These are phyloP conservation scores for Tribolium castaneum DNA, from an alignment of 1,140 invertebrate species.

Conservation along the genomic window DNA sequence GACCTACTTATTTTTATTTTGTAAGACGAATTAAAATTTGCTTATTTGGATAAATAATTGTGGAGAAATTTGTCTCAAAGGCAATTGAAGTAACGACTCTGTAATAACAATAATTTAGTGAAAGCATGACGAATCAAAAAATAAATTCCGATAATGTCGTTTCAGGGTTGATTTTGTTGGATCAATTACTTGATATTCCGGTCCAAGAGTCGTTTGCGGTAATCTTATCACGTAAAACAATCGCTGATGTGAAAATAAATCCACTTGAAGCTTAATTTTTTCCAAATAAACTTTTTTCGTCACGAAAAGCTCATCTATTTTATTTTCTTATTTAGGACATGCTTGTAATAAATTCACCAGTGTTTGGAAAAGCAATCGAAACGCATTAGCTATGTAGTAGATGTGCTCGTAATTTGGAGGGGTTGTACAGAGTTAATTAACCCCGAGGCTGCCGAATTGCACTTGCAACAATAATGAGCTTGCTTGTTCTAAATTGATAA, in stretches of 20 bases:
- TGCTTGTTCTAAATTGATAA: neutral
- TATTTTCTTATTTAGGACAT: neutral
- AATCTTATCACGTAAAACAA: slow-evolving; percentile 36
- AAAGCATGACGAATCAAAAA: neutral
- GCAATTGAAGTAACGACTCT: neutral
- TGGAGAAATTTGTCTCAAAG: neutral
- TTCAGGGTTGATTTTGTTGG: neutral
- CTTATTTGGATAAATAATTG: slow-evolving; percentile 8
- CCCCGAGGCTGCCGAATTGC: neutral
- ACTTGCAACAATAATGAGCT: neutral
- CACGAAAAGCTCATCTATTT: neutral
- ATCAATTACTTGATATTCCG: slow-evolving; percentile 21
- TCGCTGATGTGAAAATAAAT: slow-evolving; percentile 26
- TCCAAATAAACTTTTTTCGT: neutral
- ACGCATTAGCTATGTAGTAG: too few relatives aligned
- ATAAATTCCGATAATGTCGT: neutral
- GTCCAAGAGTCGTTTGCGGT: neutral
- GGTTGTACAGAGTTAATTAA: neutral
- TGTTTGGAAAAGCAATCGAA: too few relatives aligned
- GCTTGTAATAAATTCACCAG: neutral
- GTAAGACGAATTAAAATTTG: neutral
- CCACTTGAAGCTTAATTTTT: slow-evolving; percentile 1
- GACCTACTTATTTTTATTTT: neutral
- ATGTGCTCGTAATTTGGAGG: too few relatives aligned
- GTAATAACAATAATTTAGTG: neutral